Conservation (phyloP, 1,140 invertebrate species). For the Trichogramma pretiosum region DNA sequence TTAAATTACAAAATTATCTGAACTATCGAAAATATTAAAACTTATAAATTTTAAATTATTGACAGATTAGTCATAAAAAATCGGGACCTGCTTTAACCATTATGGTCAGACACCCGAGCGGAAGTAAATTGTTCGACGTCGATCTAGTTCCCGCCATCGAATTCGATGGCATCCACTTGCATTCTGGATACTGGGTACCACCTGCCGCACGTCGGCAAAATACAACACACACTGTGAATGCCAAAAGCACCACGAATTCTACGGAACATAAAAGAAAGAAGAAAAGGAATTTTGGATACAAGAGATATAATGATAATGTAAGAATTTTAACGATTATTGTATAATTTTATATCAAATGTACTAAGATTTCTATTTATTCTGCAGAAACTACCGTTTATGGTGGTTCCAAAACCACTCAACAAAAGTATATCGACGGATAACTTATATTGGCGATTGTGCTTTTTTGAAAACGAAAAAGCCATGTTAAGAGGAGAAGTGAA, state of each 20-base stretch:
- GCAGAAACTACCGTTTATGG: slow-evolving; percentile 18
- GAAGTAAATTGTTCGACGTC: slow-evolving; percentile 30
- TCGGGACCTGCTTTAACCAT: slow-evolving; percentile 46
- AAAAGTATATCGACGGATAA: not conserved
- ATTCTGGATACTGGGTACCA: slow-evolving; percentile 8
- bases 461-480: slow-evolving; percentile 24
- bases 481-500: too few species aligned
- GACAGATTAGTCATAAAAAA: slow-evolving; percentile 31
- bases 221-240: not conserved
- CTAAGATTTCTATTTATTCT: too few species aligned
- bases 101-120: slow-evolving; percentile 19
- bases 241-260: not conserved
- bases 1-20: too few species aligned
- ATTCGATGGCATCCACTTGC: slow-evolving; percentile 22
- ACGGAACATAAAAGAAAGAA: too few species aligned
- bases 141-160: slow-evolving; percentile 44
- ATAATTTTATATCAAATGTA: too few species aligned
- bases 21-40: too few species aligned
- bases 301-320: too few species aligned
- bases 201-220: too few species aligned
- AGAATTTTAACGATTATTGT: too few species aligned
- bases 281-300: not conserved
- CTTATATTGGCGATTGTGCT: slow-evolving; percentile 25
- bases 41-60: too few species aligned
- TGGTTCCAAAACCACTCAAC: slow-evolving; percentile 22